phyloP scores from a whole-genome alignment of 2,888 invertebrate species.

The Amphipyra tragopoginis region DNA sequence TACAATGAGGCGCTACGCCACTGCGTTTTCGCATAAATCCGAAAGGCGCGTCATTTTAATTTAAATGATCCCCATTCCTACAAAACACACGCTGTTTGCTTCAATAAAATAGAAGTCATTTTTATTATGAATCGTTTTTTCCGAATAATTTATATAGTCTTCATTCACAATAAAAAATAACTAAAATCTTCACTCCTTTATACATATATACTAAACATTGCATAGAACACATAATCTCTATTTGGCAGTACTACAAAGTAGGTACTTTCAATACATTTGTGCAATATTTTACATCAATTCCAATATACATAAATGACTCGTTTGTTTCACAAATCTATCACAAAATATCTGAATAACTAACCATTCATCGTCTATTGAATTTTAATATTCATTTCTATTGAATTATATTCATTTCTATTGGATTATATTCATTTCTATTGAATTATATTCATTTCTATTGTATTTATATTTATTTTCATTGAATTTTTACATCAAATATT shows the following conservation, averaged over 20 bases:
- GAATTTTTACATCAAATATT: background rate
- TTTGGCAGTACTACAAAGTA: constrained; percentile 22
- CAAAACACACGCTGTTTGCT: too few relatives aligned
- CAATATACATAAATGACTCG: constrained; percentile 15
- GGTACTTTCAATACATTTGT: constrained; percentile 36
- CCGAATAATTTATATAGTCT: background rate
- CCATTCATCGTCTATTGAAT: background rate
- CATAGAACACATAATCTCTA: constrained; percentile 10
- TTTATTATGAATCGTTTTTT: background rate
- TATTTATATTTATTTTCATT: background rate
- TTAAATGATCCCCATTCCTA: too few relatives aligned
- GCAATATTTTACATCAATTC: constrained; percentile 36
- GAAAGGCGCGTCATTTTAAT: too few relatives aligned
- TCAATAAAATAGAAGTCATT: background rate
- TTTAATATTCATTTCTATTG: too few relatives aligned
- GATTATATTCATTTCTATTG: too few relatives aligned
- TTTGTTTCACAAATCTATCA: constrained; percentile 20
- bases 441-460: too few relatives aligned
- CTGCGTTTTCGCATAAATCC: too few relatives aligned
- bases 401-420: too few relatives aligned
- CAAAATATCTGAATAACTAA: constrained; percentile 11
- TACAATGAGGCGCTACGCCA: too few relatives aligned
- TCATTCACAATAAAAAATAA: background rate
- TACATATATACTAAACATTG: constrained; percentile 6
- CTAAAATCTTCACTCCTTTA: background rate